Evolutionary conservation across 2,888 invertebrate species (phyloP).

Genomic region (Drosophila mayaguana): DNA sequence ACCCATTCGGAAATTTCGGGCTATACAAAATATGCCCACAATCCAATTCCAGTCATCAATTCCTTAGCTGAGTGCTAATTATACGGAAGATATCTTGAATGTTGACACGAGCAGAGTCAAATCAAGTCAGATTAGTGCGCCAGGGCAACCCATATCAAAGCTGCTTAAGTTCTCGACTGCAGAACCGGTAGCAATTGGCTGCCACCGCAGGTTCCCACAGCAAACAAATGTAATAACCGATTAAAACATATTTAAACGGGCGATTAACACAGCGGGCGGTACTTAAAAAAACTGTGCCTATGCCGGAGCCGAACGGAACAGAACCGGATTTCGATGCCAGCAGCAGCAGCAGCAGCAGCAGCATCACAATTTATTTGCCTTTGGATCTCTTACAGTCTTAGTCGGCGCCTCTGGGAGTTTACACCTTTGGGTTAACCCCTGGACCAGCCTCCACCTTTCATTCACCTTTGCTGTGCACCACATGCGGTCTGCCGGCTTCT

Average conservation of each 20-base stretch:
- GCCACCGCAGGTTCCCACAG: slow-evolving; percentile 26
- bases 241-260: slow-evolving; percentile 82
- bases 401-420: slow-evolving; percentile 73
- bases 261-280: slow-evolving; percentile 83
- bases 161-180: slow-evolving; percentile 12
- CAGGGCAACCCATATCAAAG: slow-evolving; percentile 13
- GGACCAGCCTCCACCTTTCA: slow-evolving; percentile 1
- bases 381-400: slow-evolving; percentile 50
- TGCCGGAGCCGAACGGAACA: slow-evolving; percentile 1
- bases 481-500: slow-evolving; percentile 51
- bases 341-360: slow-evolving; percentile 8
- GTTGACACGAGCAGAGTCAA: background rate
- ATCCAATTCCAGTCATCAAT: background rate
- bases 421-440: slow-evolving; percentile 57
- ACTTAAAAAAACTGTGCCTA: slow-evolving; percentile 10
- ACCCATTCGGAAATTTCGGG: background rate
- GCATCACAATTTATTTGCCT: slow-evolving; percentile 21
- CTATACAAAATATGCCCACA: background rate
- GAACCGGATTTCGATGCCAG: slow-evolving; percentile 23
- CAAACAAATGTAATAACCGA: slow-evolving; percentile 79
- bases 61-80: background rate
- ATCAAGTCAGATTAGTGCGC: background rate
- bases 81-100: background rate
- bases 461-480: slow-evolving; percentile 40
- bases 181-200: slow-evolving; percentile 52